Conservation (phyloP, 2,113 vertebrate species). For the Hucho hucho region DNA sequence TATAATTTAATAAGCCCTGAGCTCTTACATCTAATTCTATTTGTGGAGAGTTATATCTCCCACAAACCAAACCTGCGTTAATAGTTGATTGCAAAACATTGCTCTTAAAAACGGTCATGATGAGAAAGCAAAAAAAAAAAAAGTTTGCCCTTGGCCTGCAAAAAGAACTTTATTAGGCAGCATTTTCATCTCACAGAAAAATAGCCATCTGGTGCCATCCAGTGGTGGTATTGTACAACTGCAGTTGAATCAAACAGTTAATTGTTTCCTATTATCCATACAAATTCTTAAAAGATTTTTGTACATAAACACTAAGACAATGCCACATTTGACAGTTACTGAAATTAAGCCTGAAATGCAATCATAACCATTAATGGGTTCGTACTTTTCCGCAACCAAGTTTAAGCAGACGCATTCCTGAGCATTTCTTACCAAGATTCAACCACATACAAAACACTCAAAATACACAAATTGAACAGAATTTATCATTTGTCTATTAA, state of each 20-base stretch:
- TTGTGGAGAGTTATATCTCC: too few species aligned
- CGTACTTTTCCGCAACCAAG: slow-evolving; percentile 2
- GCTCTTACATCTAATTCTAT: too few species aligned
- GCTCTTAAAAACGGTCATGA: too few species aligned
- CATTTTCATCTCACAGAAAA: neutral
- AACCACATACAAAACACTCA: slow-evolving; percentile 19
- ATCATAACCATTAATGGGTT: neutral
- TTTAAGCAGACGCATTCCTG: slow-evolving; percentile 33
- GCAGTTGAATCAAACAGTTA: neutral
- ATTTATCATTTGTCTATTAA: neutral
- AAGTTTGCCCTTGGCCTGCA: neutral
- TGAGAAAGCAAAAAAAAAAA: too few species aligned
- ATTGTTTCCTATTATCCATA: neutral
- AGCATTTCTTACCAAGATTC: slow-evolving; percentile 34
- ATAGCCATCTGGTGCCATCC: neutral
- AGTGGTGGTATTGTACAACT: neutral
- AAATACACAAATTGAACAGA: slow-evolving; percentile 29
- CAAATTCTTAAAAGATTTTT: slow-evolving; percentile 9
- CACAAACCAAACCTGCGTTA: too few species aligned
- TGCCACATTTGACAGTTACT: slow-evolving; percentile 14
- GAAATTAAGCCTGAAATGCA: neutral
- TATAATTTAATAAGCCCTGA: too few species aligned
- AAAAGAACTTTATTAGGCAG: neutral
- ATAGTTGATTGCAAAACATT: too few species aligned
- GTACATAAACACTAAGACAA: slow-evolving; percentile 17